These are phyloP conservation scores for Hipparchia semele DNA, from an alignment of 2,888 invertebrate genomes.

Conservation along the genomic window DNA sequence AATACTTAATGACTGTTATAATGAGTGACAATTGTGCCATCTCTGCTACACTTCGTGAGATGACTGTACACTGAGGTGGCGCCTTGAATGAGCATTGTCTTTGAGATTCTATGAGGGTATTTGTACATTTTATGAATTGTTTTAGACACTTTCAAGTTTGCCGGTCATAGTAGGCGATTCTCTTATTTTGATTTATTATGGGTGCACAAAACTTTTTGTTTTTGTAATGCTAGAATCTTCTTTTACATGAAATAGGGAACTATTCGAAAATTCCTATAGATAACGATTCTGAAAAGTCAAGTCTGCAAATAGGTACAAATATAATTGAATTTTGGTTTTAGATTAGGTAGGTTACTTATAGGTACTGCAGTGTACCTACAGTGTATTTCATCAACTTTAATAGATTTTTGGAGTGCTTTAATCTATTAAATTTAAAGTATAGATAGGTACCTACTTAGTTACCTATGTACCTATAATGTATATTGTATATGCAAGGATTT, in stretches of 20 bases:
- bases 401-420: too few species aligned
- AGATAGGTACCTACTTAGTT: too few species aligned
- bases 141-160: slow-evolving; percentile 21
- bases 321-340: too few species aligned
- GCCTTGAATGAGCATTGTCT: slow-evolving; percentile 41
- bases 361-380: too few species aligned
- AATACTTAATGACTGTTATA: slow-evolving; percentile 71
- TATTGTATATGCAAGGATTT: too few species aligned
- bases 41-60: slow-evolving; percentile 28
- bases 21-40: slow-evolving; percentile 68
- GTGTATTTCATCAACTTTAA: too few species aligned
- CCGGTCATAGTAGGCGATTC: slow-evolving; percentile 13
- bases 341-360: too few species aligned
- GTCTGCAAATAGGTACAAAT: too few species aligned
- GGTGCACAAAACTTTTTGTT: background rate
- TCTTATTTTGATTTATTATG: slow-evolving; percentile 1
- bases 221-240: background rate
- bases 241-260: background rate
- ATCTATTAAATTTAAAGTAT: too few species aligned
- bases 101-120: slow-evolving; percentile 17
- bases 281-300: background rate
- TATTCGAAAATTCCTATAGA: background rate
- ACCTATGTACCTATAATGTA: too few species aligned
- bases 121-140: slow-evolving; percentile 2
- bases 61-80: slow-evolving; percentile 42